Evolutionary conservation across 2,888 invertebrate genomes (phyloP), one percentile per base, ranked within the genome.

Genomic region (Clanis bilineata): DNA sequence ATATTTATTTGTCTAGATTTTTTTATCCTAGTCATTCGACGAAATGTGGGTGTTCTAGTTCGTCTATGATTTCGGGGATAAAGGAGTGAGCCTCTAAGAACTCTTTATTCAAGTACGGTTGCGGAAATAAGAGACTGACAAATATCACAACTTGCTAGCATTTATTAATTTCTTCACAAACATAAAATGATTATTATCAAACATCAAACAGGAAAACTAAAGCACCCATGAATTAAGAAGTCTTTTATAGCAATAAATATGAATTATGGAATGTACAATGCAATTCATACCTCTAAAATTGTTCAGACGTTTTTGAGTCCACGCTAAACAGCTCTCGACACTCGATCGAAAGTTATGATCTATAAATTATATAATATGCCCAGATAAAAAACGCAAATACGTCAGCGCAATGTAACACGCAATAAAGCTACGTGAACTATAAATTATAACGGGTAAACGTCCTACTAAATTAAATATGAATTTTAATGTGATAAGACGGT

Each of bases 251-350:
- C 25, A 47, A 45, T 47, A 47, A 28, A 28, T 47, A 47, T 47
- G 28, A 47, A 45, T 45, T n/a, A 47, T 47, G 25, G 28, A 47
- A 15, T 15, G 28, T 15, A n/a, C 15, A 47, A 47, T 28, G 47
- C 28, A 47, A 47, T 47, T 28, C 25, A 28, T 18, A 6, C n/a
- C n/a, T n/a, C 25, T 28, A 25, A 47, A 47, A 47, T 47, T 47
- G 18, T 47, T 47, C n/a, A 6, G 25, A 47, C 47, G 47, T 47
- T 47, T 47, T 28, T 47, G 25, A 47, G 47, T 47, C 3, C 28
- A 47, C 15, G 44, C 44, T n/a, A 15, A 23, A 28, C 15, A n/a
- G 47, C 47, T n/a, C 25, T 47, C 47, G 25, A 28, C 28, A 15
- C n/a, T 3, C 15, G 7, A 18, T 43, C 25, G 28, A 28, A 25